Base-by-base conservation (phyloP, 2,888 invertebrate species). In the Apamea sordens region DNA sequence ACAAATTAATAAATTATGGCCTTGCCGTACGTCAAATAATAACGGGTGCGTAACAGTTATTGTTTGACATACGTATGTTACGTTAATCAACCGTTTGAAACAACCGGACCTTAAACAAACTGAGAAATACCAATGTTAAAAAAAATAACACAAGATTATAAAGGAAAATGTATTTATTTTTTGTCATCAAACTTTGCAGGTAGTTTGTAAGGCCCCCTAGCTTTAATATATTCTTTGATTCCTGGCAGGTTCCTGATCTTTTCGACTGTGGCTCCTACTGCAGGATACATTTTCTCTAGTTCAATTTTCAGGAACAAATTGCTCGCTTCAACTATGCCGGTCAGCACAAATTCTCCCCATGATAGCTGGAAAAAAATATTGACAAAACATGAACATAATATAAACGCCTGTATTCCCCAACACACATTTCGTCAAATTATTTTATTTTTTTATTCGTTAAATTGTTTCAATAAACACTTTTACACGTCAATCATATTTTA, bases 241-340 rank as follows among this genome's bases (percentile, higher is more conserved):
- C 79, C 50, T 15, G 82, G 73, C 13, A 84, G 7, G n/a, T 65
- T 82, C 36, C 80, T 82, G 84, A 82, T 84, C 28, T 84, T 73
- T 4, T 84, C 44, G 2, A 61, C 79, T 10, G 73, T 73, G 44
- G 59, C 73, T 36, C 59, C 80, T 4, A 82, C 64, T 11, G 2
- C 73, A 1, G 82, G 84, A 24, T 84, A 82, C 24, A 70, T 64
- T 44, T 82, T 84, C 13, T 72, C 79, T 13, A 82, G 41, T 44
- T 82, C 84, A 1, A 79, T 84, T 41, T 64, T 67, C 69, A 82
- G 44, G 68, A 84, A 84, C 50, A 82, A 15, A 28, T 82, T 79
- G 44, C 69, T 73, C 15, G 79, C 69, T 47, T 82, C 82, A 59
- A 82, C 53, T 2, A 82, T 8, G 50, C 81, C 81, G 4, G 61